A percentile compares a stretch with the other conserved stretches of the same genome.
Conservation (phyloP, 2,888 invertebrate genomes). For the Cybosia mesomella region DNA sequence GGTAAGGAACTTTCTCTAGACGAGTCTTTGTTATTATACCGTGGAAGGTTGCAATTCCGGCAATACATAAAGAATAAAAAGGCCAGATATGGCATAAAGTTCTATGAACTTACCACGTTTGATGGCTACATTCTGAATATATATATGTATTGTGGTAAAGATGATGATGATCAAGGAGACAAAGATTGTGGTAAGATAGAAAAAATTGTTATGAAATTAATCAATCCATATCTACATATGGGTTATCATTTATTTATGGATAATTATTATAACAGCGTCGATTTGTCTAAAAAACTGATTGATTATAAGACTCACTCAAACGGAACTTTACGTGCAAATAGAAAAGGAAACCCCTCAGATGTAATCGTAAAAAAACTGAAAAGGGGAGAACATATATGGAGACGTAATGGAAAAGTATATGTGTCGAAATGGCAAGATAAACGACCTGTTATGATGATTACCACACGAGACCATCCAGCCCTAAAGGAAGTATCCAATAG, state of each 20-base stretch:
- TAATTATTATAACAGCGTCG: no score
- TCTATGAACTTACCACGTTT: no score
- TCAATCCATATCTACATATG: no score
- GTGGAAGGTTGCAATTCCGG: conserved; percentile 14
- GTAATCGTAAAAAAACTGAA: conserved; percentile 25
- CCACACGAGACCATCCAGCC: conserved; percentile 16
- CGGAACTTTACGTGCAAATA: conserved; percentile 28
- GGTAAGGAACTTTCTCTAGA: conserved; percentile 19
- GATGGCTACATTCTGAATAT: conserved; percentile 37
- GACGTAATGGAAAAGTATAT: conserved; percentile 24
- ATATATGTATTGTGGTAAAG: conserved; percentile 32
- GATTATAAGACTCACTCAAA: no score
- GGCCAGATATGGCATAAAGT: conserved; percentile 34
- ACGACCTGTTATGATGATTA: conserved; percentile 25
- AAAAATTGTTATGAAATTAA: no score
- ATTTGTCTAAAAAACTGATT: no score
- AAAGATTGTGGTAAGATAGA: no score
- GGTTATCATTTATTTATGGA: no score
- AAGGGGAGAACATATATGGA: conserved; percentile 28
- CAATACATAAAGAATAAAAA: conserved; percentile 20
- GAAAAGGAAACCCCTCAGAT: conserved; percentile 31
- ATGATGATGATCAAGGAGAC: conserved; percentile 26
- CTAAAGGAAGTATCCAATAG: neutral
- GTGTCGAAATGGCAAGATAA: conserved; percentile 32
- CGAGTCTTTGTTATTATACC: conserved; percentile 11